Conservation (phyloP, 1,140 invertebrate genomes). For the Ceratoteleas bidentatus region DNA sequence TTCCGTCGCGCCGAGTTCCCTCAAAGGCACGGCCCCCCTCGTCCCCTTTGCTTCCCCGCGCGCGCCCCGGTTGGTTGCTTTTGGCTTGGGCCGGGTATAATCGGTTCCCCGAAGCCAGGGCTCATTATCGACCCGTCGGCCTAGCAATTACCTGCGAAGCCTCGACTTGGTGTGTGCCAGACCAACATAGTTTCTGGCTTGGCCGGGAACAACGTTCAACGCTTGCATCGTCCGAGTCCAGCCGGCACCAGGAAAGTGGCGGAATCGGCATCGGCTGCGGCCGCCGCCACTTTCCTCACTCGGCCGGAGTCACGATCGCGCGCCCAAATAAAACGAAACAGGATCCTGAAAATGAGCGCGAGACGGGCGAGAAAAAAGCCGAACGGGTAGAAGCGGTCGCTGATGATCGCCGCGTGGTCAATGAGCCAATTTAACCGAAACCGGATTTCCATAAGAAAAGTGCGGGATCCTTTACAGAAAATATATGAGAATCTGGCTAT, state of each 20-base stretch:
- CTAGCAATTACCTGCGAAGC: slow-evolving; percentile 81
- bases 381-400: slow-evolving; percentile 54
- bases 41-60: slow-evolving; percentile 19
- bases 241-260: slow-evolving; percentile 55
- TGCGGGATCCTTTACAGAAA: too few relatives aligned
- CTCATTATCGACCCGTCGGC: slow-evolving; percentile 82
- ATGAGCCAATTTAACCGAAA: too few relatives aligned
- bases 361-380: slow-evolving; percentile 53
- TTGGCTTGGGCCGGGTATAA: slow-evolving; percentile 80
- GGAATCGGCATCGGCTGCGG: slow-evolving; percentile 46
- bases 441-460: too few relatives aligned
- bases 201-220: slow-evolving; percentile 36
- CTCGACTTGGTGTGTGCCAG: slow-evolving; percentile 68
- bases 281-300: slow-evolving; percentile 53
- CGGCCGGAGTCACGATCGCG: slow-evolving; percentile 48
- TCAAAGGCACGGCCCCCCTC: slow-evolving; percentile 53
- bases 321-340: slow-evolving; percentile 41
- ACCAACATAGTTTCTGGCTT: slow-evolving; percentile 67
- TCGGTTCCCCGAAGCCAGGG: slow-evolving; percentile 81
- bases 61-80: slow-evolving; percentile 67
- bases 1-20: slow-evolving; percentile 49
- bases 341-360: slow-evolving; percentile 15
- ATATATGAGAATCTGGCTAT: too few relatives aligned
- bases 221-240: slow-evolving; percentile 33
- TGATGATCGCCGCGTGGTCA: slow-evolving; percentile 60